These are phyloP conservation scores for Tetranychus piercei DNA, from an alignment of 2,888 invertebrate genomes.

Conservation along the genomic window DNA sequence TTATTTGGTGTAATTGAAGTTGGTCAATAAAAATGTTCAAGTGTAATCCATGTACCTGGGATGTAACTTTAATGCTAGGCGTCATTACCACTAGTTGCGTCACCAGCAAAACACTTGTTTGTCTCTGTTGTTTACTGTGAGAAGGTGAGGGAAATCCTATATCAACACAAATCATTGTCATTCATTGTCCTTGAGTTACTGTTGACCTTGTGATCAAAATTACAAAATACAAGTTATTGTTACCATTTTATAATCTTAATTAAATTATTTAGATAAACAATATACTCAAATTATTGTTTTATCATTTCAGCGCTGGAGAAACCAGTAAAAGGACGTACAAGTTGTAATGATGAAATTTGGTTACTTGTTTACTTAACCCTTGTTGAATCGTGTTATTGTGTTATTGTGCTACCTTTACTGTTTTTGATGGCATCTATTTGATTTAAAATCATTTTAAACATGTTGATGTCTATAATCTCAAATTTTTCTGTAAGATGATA, in stretches of 20 bases:
- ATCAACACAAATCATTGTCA: neutral
- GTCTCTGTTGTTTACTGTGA: neutral
- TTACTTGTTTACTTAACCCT: neutral
- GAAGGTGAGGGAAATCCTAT: neutral
- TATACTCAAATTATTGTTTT: neutral
- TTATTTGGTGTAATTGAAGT: no score
- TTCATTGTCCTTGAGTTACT: neutral
- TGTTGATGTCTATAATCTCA: neutral
- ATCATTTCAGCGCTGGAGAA: neutral
- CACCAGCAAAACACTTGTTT: neutral
- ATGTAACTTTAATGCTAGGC: no score
- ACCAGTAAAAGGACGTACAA: neutral
- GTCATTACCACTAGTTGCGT: neutral
- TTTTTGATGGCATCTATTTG: neutral
- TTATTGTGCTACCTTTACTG: neutral
- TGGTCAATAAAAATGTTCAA: no score
- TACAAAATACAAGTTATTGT: neutral
- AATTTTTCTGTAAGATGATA: neutral
- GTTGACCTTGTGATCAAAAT: no score
- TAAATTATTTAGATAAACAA: neutral
- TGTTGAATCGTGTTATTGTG: neutral
- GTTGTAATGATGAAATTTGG: neutral
- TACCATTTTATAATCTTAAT: neutral
- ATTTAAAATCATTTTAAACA: no score
- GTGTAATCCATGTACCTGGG: no score